A percentile compares a stretch with the other conserved stretches of the same genome.
Conservation (phyloP, 2,113 vertebrate genomes). For the Tyto alba region DNA sequence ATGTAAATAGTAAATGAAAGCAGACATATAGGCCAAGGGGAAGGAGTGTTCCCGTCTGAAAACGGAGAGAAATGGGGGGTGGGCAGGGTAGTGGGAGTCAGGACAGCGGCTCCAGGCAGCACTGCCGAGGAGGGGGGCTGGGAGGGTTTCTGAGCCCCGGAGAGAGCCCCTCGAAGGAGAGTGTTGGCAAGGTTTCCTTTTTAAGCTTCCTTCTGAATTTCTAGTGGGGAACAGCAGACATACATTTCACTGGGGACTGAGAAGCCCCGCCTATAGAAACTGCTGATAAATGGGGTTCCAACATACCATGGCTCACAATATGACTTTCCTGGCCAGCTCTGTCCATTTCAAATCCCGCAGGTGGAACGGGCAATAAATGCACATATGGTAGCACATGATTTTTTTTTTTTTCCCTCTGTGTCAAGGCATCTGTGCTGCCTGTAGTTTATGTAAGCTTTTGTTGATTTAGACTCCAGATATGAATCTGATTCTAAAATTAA, state of each 20-base stretch:
- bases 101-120: not conserved
- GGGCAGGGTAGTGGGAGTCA: not conserved
- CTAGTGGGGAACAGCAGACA: not conserved
- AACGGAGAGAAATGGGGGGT: accelerated
- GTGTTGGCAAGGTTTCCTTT: not conserved
- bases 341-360: not conserved
- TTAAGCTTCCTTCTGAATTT: not conserved
- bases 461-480: not conserved
- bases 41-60: not conserved
- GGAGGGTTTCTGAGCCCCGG: not conserved
- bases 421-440: not conserved
- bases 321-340: not conserved
- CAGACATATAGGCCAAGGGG: not conserved
- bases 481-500: not conserved
- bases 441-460: not conserved
- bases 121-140: not conserved
- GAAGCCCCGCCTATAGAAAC: not conserved
- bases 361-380: not conserved
- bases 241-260: not conserved
- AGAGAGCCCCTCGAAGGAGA: not conserved
- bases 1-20: not conserved
- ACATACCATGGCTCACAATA: not conserved
- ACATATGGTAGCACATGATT: not conserved
- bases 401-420: not conserved
- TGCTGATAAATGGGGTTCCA: not conserved